These are phyloP conservation scores for Corvus cornix DNA, from an alignment of 2,113 vertebrate species.

Conservation along the genomic window DNA sequence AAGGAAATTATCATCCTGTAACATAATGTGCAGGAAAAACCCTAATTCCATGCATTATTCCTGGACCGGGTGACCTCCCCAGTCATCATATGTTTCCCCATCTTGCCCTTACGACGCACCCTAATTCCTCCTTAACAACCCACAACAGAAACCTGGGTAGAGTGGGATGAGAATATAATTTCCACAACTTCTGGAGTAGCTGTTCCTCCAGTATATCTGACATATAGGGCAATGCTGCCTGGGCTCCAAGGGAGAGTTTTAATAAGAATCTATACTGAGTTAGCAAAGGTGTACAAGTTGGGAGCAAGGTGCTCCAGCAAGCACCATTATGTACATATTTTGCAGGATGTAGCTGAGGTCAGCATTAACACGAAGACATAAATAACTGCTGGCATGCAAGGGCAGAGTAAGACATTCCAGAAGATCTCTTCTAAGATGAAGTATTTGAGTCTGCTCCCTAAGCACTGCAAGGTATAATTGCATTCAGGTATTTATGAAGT, in stretches of 20 bases:
- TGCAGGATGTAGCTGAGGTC: neutral
- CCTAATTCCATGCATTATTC: neutral
- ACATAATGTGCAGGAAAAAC: neutral
- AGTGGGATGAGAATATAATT: neutral
- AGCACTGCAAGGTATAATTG: neutral
- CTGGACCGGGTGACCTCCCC: neutral
- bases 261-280: neutral
- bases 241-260: neutral
- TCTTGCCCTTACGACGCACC: neutral
- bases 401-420: conserved; percentile 5
- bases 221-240: neutral
- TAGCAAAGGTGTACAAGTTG: neutral
- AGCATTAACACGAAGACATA: neutral
- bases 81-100: neutral
- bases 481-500: neutral
- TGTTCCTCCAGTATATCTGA: neutral
- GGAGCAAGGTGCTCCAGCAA: neutral
- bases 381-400: neutral
- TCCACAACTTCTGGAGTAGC: neutral
- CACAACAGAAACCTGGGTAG: neutral
- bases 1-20: neutral
- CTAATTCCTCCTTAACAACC: neutral
- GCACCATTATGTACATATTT: neutral
- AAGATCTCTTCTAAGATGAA: neutral
- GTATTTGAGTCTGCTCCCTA: neutral